Base-by-base conservation (phyloP, 2,888 invertebrate genomes). In the Dynastes maya region DNA sequence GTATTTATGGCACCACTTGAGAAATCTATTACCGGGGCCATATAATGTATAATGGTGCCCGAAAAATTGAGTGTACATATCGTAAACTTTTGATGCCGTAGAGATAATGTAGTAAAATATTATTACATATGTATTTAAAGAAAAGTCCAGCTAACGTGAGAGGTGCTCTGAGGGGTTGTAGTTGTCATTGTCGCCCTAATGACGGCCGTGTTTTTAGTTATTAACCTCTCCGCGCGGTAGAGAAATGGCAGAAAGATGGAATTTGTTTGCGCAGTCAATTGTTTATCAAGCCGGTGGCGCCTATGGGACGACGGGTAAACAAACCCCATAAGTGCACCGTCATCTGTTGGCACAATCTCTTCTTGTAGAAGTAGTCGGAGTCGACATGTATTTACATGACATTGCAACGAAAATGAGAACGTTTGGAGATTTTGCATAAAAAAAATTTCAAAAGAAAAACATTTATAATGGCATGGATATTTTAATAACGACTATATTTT, bases 221-320 rank as follows among this genome's bases (percentile, higher is more conserved):
- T 45, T 45, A 45, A 45, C 45, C 45, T 45, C 45, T 45, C 11
- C 45, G 45, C 45, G 45, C 11, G 9, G 13, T 49, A 4, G n/a
- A 49, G 40, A 76, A 76, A 58, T 76, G 64, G 64, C 65, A 58
- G 37, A 45, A 67, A 68, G 65, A n/a, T 37, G n/a, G 76, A 67
- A 58, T 45, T 45, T 67, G 76, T 76, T 76, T 78, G 78, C 49
- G 72, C 71, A 78, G 78, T 80, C 78, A 80, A 80, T 80, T 80
- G 78, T 80, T 80, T 78, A 80, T 80, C 80, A 76, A 76, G 49
- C 58, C 80, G 64, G 80, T 80, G 80, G 80, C 80, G 80, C 80
- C 80, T 80, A 32, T 58, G 65, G 75, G 79, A 74, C 74, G 76
- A 80, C 80, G 68, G 71, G 80, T 80, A 80, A 80, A 80, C 80